These are phyloP conservation scores for Chromis chromis DNA, from an alignment of 2,797 vertebrate species.

Conservation along the genomic window DNA sequence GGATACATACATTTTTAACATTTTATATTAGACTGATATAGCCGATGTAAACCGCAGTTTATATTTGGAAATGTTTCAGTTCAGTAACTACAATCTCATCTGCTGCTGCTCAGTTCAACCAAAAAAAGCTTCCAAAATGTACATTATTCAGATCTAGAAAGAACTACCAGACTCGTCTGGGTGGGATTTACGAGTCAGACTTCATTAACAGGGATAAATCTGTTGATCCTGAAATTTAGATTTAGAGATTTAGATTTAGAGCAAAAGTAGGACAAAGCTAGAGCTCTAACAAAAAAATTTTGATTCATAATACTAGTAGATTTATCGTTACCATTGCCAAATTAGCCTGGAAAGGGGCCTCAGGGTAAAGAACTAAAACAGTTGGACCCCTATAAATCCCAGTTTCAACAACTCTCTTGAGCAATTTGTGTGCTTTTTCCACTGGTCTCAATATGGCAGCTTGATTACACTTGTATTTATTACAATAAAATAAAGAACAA, in stretches of 20 bases:
- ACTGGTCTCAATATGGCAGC: background rate
- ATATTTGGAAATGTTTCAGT: background rate
- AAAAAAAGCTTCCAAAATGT: background rate
- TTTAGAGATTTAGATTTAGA: too few species aligned
- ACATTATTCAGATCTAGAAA: background rate
- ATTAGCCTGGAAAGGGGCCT: background rate
- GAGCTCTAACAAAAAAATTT: background rate
- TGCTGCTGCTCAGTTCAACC: conserved; percentile 12
- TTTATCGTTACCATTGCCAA: background rate
- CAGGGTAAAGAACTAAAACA: background rate
- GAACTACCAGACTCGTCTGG: background rate
- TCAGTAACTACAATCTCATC: background rate
- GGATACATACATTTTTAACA: conserved; percentile 23
- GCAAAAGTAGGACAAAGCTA: background rate
- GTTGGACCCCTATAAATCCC: background rate
- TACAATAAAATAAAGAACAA: background rate
- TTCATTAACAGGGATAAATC: conserved; percentile 12
- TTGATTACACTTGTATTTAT: background rate
- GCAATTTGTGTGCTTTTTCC: background rate
- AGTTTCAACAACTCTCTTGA: background rate
- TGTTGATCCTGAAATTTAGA: background rate
- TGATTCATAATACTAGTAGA: background rate
- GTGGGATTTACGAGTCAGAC: background rate
- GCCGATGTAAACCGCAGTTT: conserved; percentile 3
- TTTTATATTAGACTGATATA: conserved; percentile 13